These are phyloP conservation scores for Calameuta pallipes DNA, from an alignment of 2,888 invertebrate species.

Conservation along the genomic window DNA sequence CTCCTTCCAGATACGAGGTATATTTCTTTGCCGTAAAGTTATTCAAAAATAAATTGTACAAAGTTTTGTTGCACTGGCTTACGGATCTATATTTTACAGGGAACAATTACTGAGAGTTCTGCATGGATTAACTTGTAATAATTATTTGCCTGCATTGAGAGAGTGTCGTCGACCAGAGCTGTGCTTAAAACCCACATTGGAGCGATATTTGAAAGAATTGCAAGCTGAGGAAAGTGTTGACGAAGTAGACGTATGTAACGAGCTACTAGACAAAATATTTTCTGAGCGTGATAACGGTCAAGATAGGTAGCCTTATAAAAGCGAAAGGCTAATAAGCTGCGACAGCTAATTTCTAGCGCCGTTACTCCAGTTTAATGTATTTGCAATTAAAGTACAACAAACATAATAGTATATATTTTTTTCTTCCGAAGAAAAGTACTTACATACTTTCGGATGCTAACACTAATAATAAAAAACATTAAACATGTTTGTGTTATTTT, in stretches of 20 bases:
- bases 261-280: slow-evolving; percentile 54
- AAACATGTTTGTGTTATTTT: neutral
- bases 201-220: slow-evolving; percentile 49
- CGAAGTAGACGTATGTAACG: slow-evolving; percentile 50
- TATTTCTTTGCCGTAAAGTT: neutral
- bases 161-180: slow-evolving; percentile 58
- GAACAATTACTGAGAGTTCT: slow-evolving; percentile 57
- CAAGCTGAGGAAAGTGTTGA: slow-evolving; percentile 51
- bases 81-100: slow-evolving; percentile 36
- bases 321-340: neutral
- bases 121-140: slow-evolving; percentile 49
- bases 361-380: neutral
- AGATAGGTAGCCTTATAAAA: slow-evolving; percentile 49
- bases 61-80: neutral
- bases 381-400: neutral
- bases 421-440: neutral
- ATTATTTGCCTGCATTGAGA: slow-evolving; percentile 54
- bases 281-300: slow-evolving; percentile 46
- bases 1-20: slow-evolving; percentile 56
- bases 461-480: neutral
- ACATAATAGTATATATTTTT: neutral
- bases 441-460: neutral
- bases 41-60: slow-evolving; percentile 7
- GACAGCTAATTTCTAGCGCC: neutral
- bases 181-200: slow-evolving; percentile 51